These are phyloP conservation scores for Temnothorax ravouxi DNA, from an alignment of 2,888 invertebrate species.

Conservation along the genomic window DNA sequence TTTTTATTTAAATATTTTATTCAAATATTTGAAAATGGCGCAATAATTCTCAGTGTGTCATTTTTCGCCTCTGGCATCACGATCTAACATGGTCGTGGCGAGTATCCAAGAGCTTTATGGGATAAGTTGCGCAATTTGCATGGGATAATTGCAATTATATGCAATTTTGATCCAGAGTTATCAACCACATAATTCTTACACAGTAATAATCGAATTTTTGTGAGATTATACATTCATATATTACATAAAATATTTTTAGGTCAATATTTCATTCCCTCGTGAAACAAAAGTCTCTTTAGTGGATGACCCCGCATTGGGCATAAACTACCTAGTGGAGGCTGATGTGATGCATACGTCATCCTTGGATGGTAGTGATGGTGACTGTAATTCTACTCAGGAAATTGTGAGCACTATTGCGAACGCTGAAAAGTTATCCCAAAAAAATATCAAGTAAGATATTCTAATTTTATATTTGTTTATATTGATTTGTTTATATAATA, in stretches of 20 bases:
- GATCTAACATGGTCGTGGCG: too few relatives aligned
- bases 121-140: not conserved
- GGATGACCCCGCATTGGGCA: conserved; percentile 91
- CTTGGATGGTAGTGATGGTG: conserved; percentile 64
- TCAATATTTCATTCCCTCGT: conserved; percentile 90
- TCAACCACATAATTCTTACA: not conserved
- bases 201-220: not conserved
- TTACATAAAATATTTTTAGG: conserved; percentile 85
- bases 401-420: conserved; percentile 31
- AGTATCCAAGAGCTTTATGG: too few relatives aligned
- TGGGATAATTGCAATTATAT: not conserved
- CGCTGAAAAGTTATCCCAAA: conserved; percentile 19
- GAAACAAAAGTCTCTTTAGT: conserved; percentile 92
- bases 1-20: too few relatives aligned
- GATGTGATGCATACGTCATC: conserved; percentile 85
- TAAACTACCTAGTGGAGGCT: conserved; percentile 92
- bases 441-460: conserved; percentile 11
- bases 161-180: not conserved
- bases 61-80: too few relatives aligned
- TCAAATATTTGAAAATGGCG: too few relatives aligned
- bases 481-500: too few relatives aligned
- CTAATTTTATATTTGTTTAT: not conserved
- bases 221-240: not conserved
- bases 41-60: too few relatives aligned
- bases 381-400: conserved; percentile 61